phyloP scores from a whole-genome alignment of 2,888 invertebrate genomes.

The Omphaloscelis lunosa region DNA sequence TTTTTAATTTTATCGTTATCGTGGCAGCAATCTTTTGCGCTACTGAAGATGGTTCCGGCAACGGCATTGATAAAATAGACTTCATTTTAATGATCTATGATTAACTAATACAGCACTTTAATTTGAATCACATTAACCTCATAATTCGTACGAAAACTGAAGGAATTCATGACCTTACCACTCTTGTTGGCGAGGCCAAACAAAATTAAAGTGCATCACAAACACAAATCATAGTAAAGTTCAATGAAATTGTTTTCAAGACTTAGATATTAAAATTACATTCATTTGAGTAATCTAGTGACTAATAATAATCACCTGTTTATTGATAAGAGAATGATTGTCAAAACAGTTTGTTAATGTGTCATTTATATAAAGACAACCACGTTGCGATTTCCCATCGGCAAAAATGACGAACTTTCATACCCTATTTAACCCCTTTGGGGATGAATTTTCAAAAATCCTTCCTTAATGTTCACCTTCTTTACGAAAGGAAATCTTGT shows the following conservation, averaged over 20 bases:
- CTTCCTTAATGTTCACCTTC: background rate
- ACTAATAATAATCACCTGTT: constrained; percentile 49
- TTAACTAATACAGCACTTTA: background rate
- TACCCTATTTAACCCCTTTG: too few species aligned
- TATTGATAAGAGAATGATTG: constrained; percentile 29
- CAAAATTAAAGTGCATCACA: constrained; percentile 25
- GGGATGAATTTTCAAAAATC: too few species aligned
- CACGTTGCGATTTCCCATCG: too few species aligned
- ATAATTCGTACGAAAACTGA: background rate
- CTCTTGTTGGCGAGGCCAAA: constrained; percentile 22
- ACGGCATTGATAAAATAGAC: constrained; percentile 19
- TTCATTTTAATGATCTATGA: constrained; percentile 10
- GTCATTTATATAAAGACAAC: background rate
- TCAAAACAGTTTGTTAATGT: constrained; percentile 5
- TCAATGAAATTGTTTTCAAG: constrained; percentile 42
- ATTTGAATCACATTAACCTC: constrained; percentile 20
- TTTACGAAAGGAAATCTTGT: too few species aligned
- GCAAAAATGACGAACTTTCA: background rate
- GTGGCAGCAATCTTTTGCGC: constrained; percentile 26
- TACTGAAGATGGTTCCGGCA: constrained; percentile 36
- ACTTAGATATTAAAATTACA: constrained; percentile 23
- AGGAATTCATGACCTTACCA: constrained; percentile 9
- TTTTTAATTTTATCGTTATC: constrained; percentile 63
- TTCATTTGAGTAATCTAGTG: constrained; percentile 29
- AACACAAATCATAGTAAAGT: constrained; percentile 34